phyloP scores from a whole-genome alignment of 2,797 vertebrate genomes.

The Gallinago nigripennis region DNA sequence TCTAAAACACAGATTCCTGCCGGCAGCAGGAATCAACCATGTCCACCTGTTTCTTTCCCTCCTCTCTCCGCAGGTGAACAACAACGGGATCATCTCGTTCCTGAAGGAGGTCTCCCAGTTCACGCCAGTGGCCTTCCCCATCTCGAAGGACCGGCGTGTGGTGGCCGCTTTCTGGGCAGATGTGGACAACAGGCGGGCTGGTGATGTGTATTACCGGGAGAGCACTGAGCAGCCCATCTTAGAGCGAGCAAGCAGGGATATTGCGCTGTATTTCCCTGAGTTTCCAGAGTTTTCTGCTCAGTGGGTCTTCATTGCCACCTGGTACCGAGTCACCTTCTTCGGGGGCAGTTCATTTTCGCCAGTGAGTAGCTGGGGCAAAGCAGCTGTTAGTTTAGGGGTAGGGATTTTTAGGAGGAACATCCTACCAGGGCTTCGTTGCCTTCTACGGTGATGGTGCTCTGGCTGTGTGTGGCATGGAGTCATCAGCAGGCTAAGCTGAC shows the following conservation, averaged over 20 bases:
- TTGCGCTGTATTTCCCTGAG: conserved; percentile 88
- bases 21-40: neutral
- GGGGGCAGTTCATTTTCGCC: conserved; percentile 90
- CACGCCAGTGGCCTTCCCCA: conserved; percentile 95
- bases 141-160: conserved; percentile 92
- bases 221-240: conserved; percentile 81
- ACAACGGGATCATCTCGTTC: conserved; percentile 97
- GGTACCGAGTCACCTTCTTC: conserved; percentile 95
- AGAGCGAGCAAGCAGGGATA: conserved; percentile 82
- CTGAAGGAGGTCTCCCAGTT: conserved; percentile 97
- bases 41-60: neutral
- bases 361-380: conserved; percentile 75
- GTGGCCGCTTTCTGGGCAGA: conserved; percentile 97
- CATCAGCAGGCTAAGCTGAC: neutral
- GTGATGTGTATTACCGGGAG: conserved; percentile 90
- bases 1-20: neutral
- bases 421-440: neutral
- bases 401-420: neutral
- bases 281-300: conserved; percentile 84
- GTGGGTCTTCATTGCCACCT: conserved; percentile 93
- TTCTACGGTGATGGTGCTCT: accelerated
- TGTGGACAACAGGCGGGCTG: conserved; percentile 92
- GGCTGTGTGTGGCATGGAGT: accelerated
- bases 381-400: neutral
- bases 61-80: conserved; percentile 88